phyloP scores from a whole-genome alignment of 2,113 vertebrate genomes.

The Epinephelus moara region DNA sequence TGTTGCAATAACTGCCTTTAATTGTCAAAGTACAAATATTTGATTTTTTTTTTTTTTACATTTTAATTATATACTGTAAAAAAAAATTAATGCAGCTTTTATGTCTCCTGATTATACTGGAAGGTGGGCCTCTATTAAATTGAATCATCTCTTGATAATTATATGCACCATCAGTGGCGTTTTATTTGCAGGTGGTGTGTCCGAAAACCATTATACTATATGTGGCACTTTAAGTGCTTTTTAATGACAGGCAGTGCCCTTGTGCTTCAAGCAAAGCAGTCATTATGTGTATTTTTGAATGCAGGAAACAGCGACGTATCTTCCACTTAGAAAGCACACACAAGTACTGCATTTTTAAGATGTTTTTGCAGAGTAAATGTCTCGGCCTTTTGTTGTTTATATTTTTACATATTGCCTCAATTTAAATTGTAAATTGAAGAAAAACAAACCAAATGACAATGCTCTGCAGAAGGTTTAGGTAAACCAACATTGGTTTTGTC shows the following conservation, averaged over 20 bases:
- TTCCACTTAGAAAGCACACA: not conserved
- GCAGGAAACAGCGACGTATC: not conserved
- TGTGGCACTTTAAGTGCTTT: constrained; percentile 18
- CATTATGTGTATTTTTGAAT: constrained; percentile 8
- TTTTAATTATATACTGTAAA: constrained; percentile 40
- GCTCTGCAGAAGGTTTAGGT: not conserved
- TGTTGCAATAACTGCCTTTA: constrained; percentile 50
- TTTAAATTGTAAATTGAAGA: constrained; percentile 3
- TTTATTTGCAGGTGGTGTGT: constrained; percentile 11
- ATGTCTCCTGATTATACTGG: constrained; percentile 38
- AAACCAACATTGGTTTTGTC: not conserved
- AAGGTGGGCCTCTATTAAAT: constrained; percentile 24
- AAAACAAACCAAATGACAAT: not conserved
- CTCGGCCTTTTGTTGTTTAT: not conserved
- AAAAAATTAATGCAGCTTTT: constrained; percentile 24
- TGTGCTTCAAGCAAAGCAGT: constrained; percentile 17
- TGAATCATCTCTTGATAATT: constrained; percentile 22
- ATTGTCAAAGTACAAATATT: constrained; percentile 35
- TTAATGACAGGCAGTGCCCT: constrained; percentile 16
- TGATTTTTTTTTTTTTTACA: constrained; percentile 11
- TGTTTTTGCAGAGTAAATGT: not conserved
- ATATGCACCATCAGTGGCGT: constrained; percentile 7
- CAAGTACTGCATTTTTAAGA: not conserved
- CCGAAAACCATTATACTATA: constrained; percentile 10
- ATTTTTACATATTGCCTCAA: not conserved